Base-by-base conservation (phyloP, 2,113 vertebrate species). In the Phalacrocorax pelagicus region DNA sequence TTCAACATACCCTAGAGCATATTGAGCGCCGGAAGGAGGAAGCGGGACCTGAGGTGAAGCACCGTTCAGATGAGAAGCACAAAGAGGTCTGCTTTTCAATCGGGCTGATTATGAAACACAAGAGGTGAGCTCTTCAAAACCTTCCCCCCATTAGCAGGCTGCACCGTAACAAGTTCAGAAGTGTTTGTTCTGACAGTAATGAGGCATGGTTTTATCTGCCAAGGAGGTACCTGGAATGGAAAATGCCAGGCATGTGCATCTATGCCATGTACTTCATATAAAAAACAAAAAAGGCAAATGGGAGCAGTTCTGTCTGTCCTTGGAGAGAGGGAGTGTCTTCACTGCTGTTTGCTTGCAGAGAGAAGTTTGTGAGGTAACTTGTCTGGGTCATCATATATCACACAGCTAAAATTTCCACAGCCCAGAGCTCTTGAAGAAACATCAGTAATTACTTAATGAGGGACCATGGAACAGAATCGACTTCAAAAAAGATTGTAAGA, bases 21-120 rank as follows among this genome's bases (percentile, higher is more conserved):
- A 99, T 99, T 71, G 99, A 99, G 94, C 99, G 99, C 55, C 98
- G 99, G 88, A 99, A 99, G 66, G 99, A 99, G 95, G 98, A 99
- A 10, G 97, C 98, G 9, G 98, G 98, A 5, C 99, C 99, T 1
- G 99, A 99, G 90, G 98, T 99, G 77, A 99, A 99, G 98, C 98
- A 96, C 21, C 99, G 98, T 30, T 98, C 98, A 0, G 98, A 98
- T 6, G 97, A 99, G 80, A 99, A 99, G 83, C 99, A 99, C 98
- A 97, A 97, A 47, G 99, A 99, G 16, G 99, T 99, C 96, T 98
- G 98, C 97, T 99, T 99, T 96, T 99, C 99, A 9, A 98, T 99
- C 0, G 99, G 99, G 47, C 98, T 99, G 66, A 97, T 99, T 70
- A 99, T 99, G 99, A 99, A 99, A 94, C 99, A 99, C 90, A 99